Base-by-base conservation (phyloP, 2,888 invertebrate genomes). In the Melanostoma scalare region DNA sequence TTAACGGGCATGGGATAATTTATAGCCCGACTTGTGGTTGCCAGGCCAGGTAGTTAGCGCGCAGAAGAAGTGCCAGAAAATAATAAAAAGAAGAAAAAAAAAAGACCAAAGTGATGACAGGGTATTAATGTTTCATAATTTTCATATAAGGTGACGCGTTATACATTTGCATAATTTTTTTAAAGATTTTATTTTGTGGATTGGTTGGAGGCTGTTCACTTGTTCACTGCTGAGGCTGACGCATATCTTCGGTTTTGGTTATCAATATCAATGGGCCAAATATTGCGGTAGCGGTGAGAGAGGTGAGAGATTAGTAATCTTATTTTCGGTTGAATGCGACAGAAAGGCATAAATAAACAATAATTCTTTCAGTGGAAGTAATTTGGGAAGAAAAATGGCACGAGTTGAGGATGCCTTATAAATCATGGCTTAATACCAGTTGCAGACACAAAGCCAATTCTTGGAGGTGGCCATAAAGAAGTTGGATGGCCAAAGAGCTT, bases 321-420 rank as follows among this genome's bases (percentile, higher is more conserved):
- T 63, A 75, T 78, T 75, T 77, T 76, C 61, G 58, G 50, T 42
- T 55, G 50, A 79, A 79, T 60, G 71, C 78, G 79, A 84, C 84
- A 79, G 84, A 84, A 84, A 75, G 61, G 71, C 84, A 79, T 84
- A 84, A 84, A 84, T 84, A 84, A 84, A 84, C 84, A 84, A 84
- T 84, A 84, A 84, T 84, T 84, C 84, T 84, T 84, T 84, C 84
- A 84, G 79, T 84, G 79, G 84, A 84, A 84, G 84, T 79, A 84
- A 84, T 84, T 84, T 84, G 84, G 79, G 31, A 84, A 84, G 84
- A 84, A 79, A 84, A 84, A 84, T 84, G 84, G 84, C 84, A 84
- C 84, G 84, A 84, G 84, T 79, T 84, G 74, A 84, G 71, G 71
- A 84, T 84, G 79, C 74, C 6, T 38, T 55, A 75, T 84, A 84